Base-by-base conservation (phyloP, 2,797 vertebrate species). In the Ceyx erithaca region DNA sequence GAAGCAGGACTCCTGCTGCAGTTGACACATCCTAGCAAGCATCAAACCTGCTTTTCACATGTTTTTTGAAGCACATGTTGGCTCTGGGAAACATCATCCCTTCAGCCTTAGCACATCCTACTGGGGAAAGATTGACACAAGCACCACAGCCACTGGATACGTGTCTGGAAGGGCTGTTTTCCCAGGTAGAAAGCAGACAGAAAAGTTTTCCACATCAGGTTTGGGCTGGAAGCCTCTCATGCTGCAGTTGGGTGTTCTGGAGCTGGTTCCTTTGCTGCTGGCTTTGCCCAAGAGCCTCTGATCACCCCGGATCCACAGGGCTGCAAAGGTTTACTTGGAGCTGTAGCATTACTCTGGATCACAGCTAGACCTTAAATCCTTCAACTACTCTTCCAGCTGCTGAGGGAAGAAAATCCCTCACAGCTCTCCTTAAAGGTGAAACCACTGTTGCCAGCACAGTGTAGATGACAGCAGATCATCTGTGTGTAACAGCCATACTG, bases 341-440 rank as follows among this genome's bases (percentile, higher is more conserved):
- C 7, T 2, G 1, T 26, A 68, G 37, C 0, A 3, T 10, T 28
- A 69, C 31, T 5, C 22, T 52, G 46, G 14, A 17, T 37, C 37
- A 11, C 15, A 25, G 71, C 45, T 20, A 9, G 46, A 8, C 0
- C 54, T 25, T 17, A 5, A 62, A 17, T 17, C n/a, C 75, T 16
- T 12, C 46, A n/a, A 14, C 49, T 49, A 20, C 19, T 2, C 75
- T 68, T 19, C n/a, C 64, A 76, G 68, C 67, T 52, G 2, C 7
- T 1, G 6, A n/a, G 30, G 52, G 67, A 92, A 33, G n/a, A 92
- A 46, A 84, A 85, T 37, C 41, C 1, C 8, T 49, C 25, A 4
- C 76, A 80, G 82, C 64, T 82, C 54, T 10, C n/a, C 86, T 51
- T 25, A 3, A 3, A 58, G 35, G 5, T 80, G 87, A 46, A 95